Base-by-base conservation (phyloP, 2,888 invertebrate genomes). In the Ormyrus rosae region DNA sequence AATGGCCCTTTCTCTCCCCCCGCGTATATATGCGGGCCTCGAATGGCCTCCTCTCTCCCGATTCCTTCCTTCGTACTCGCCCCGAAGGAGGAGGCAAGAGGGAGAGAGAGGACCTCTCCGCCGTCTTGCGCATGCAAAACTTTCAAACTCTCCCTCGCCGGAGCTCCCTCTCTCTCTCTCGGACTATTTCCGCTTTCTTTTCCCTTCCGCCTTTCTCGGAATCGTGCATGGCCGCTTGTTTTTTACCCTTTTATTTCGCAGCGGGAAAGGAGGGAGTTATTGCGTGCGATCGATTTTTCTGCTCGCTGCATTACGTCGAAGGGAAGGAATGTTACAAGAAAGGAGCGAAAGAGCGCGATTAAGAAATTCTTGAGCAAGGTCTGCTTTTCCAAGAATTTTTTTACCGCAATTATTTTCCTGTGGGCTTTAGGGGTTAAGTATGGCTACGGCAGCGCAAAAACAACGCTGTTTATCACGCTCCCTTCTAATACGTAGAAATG, bases 111-210 rank as follows among this genome's bases (percentile, higher is more conserved):
- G 6, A 56, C 65, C 68, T 65, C 65, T 56, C 53, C 75, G 13
- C 34, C 13, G 19, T 19, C 19, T 19, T 45, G 55, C 13, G n/a
- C 70, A 71, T 78, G 77, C 77, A 78, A 78, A 78, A 78, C 77
- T 78, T 65, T 55, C 64, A 60, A 53, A 60, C 61, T 7, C 7
- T 4, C 55, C 48, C 34, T n/a, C 19, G 46, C 19, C 19, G 19
- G 19, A 19, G 19, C 19, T 53, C 51, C 11, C 2, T n/a, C 51
- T 9, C 58, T 13, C 2, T n/a, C 51, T n/a, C 58, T 13, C 45
- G 46, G 71, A 51, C 65, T 65, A 72, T 61, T 78, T 72, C 67
- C 67, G 61, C 50, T 61, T 60, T 72, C 60, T 60, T 67, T 19
- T 19, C 46, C 6, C 72, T 67, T 48, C 13, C 13, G 50, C 19